These are phyloP conservation scores for Tetramorium simillimum DNA, from an alignment of 1,140 invertebrate genomes.

Conservation along the genomic window DNA sequence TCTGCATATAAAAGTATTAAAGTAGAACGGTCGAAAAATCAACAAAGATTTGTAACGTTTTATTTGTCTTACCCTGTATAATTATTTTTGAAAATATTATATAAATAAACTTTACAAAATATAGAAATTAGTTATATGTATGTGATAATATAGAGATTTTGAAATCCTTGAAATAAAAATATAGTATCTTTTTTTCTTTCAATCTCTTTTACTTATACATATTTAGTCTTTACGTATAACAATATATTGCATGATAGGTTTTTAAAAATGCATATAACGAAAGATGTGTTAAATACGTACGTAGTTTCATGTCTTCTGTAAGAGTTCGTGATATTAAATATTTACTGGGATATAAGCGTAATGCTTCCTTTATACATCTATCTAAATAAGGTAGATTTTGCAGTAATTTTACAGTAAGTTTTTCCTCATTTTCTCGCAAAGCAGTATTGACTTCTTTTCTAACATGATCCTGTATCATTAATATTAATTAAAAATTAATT, in stretches of 20 bases:
- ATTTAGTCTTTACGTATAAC: no score
- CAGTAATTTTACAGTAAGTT: no score
- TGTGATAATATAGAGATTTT: no score
- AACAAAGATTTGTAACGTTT: no score
- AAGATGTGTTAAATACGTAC: slow-evolving; percentile 25
- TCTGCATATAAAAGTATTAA: no score
- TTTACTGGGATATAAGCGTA: slow-evolving; percentile 84
- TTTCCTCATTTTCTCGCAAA: no score
- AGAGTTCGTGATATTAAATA: slow-evolving; percentile 84
- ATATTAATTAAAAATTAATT: not conserved
- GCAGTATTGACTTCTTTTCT: slow-evolving; percentile 69
- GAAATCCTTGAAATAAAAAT: not conserved
- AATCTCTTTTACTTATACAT: no score
- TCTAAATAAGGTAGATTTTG: not conserved
- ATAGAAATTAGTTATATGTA: not conserved
- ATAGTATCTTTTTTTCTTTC: no score
- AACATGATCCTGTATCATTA: slow-evolving; percentile 64
- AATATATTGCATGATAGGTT: no score
- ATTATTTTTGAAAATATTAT: not conserved
- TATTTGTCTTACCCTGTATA: no score
- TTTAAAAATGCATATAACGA: no score
- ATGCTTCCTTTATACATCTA: slow-evolving; percentile 83
- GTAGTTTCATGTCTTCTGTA: slow-evolving; percentile 59
- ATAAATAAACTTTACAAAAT: not conserved
- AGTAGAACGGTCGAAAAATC: no score